Base-by-base conservation (phyloP, 1,140 invertebrate species). In the Drosophila varians region DNA sequence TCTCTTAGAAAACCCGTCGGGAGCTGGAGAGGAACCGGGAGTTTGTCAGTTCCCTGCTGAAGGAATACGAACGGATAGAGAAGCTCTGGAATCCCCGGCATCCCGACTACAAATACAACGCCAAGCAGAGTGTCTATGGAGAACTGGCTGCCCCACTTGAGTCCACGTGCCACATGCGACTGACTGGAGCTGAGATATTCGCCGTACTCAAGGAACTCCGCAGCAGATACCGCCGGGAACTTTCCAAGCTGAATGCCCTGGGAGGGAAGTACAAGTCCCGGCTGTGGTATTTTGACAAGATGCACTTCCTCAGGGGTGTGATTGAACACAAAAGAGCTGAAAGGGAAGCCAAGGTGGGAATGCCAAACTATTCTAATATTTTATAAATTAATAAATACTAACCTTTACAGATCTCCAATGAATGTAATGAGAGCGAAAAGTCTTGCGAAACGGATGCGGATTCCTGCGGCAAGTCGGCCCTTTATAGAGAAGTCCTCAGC, bases 41-140 rank as follows among this genome's bases (percentile, higher is more conserved):
- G 16, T 84, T 89, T 19, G 80, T 86, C 25, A 47, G 68, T 34
- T 72, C 74, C 6, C 56, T 90, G 1, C 14, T 90, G 25, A 28
- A 64, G n/a, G 84, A 70, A 7, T 90, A 90, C 26, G 78, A 90
- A 40, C 89, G 78, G 3, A 47, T 74, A 21, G 89, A 89, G 38
- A 90, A 89, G 7, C 57, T 90, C 4, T 90, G 89, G 89, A 90
- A 90, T 70, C 89, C 89, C 31, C 75, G 84, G 19, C 89, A 90
- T 65, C 55, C 79, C 2, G 72, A 76, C 18, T 90, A 90, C 53
- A 90, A 90, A 45, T 90, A 90, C 43, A 90, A 90, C 69, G 80
- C 88, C 18, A 82, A 89, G 28, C 65, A 80, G 1, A 88, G 69
- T 26, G 55, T 86, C 12, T 90, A 89, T 19, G 52, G 68, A 3